These are phyloP conservation scores for Aphodius sticticus DNA, from an alignment of 2,888 invertebrate genomes.

Conservation along the genomic window DNA sequence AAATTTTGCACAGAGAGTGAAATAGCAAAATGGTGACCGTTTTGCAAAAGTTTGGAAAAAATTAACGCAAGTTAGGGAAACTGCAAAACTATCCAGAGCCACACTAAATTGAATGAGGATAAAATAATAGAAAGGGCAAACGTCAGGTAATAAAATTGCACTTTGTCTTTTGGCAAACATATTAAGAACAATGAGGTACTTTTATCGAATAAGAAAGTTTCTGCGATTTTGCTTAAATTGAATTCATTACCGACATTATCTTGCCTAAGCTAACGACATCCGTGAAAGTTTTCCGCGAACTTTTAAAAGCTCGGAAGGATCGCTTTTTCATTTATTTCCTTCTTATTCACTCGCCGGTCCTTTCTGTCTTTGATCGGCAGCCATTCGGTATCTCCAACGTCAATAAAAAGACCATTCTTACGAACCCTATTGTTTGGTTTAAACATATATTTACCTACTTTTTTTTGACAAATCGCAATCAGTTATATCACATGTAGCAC, in stretches of 20 bases:
- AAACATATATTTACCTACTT: background rate
- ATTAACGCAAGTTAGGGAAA: background rate
- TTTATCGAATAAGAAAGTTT: background rate
- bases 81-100: background rate
- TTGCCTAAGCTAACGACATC: background rate
- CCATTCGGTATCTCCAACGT: background rate
- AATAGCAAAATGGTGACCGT: no score
- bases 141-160: background rate
- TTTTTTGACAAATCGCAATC: no score
- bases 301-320: background rate
- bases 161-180: background rate
- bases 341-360: background rate
- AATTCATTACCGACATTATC: conserved; percentile 4
- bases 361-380: background rate
- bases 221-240: background rate
- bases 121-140: background rate
- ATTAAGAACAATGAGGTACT: background rate
- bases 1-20: no score
- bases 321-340: conserved; percentile 4
- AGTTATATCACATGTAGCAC: no score
- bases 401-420: background rate
- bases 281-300: conserved; percentile 4
- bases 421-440: background rate
- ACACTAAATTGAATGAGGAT: background rate
- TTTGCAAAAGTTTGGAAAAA: no score